Percentiles rank a stretch among this genome's conserved stretches.
phyloP scores from a whole-genome alignment of 2,888 invertebrate species.

The Pimpla rufipes region DNA sequence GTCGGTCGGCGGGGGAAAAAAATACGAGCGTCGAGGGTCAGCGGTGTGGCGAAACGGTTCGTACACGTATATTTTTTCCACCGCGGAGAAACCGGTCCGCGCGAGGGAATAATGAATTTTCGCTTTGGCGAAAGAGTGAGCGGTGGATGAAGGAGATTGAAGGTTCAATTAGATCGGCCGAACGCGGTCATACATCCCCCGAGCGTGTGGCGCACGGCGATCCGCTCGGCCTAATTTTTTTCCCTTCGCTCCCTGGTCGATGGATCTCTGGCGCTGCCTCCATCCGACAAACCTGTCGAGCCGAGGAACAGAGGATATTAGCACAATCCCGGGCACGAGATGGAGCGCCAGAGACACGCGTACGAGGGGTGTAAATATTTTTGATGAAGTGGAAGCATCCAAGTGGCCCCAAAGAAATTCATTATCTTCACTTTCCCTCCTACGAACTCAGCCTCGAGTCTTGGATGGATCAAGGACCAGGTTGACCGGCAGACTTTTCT shows the following conservation, averaged over 20 bases:
- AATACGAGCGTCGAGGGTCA: neutral
- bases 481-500: too few relatives aligned
- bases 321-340: neutral
- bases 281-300: constrained; percentile 27
- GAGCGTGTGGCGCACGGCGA: neutral
- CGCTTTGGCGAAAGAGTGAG: neutral
- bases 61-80: constrained; percentile 2
- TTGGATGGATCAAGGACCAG: too few relatives aligned
- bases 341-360: neutral
- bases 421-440: neutral
- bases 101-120: constrained; percentile 23
- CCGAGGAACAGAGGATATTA: neutral
- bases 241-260: constrained; percentile 2
- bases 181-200: constrained; percentile 4
- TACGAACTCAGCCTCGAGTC: too few relatives aligned
- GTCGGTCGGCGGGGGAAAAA: neutral
- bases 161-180: constrained; percentile 44
- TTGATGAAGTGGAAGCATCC: too few relatives aligned
- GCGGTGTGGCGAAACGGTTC: neutral
- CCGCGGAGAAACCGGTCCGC: constrained; percentile 12
- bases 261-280: neutral
- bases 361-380: too few relatives aligned
- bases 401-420: too few relatives aligned
- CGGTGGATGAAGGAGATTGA: constrained; percentile 30
- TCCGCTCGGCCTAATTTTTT: constrained; percentile 18